Conservation (phyloP, 2,113 vertebrate genomes). For the Scartelaos histophorus region DNA sequence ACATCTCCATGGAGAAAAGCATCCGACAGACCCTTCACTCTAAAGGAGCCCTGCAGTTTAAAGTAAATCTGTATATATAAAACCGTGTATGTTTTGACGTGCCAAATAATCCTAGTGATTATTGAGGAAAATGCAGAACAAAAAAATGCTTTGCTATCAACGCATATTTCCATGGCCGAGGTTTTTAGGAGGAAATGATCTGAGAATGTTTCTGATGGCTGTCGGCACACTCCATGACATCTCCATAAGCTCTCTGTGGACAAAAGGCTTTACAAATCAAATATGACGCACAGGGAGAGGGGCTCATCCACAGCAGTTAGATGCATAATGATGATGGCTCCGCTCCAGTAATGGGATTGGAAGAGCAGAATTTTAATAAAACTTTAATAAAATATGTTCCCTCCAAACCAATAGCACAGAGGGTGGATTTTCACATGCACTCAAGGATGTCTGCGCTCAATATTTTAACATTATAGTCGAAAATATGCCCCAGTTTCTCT, state of each 20-base stretch:
- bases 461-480: conserved; percentile 8
- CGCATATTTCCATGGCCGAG: too few species aligned
- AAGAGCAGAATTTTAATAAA: not conserved
- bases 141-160: too few species aligned
- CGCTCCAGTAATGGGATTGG: not conserved
- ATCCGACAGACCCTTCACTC: too few species aligned
- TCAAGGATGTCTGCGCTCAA: not conserved
- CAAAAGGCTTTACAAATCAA: conserved; percentile 17
- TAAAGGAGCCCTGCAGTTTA: too few species aligned
- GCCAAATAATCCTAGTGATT: too few species aligned
- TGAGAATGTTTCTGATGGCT: not conserved
- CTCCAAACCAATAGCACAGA: not conserved
- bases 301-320: not conserved
- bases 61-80: too few species aligned
- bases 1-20: too few species aligned
- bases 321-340: not conserved
- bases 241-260: conserved; percentile 5
- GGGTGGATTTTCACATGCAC: not conserved
- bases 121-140: too few species aligned
- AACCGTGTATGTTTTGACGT: too few species aligned
- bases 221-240: not conserved
- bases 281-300: not conserved
- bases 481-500: conserved; percentile 4
- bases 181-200: too few species aligned
- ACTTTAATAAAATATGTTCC: not conserved